Evolutionary conservation across 1,140 invertebrate genomes (phyloP), one percentile per base, ranked within the genome.

Genomic region (Anastrepha obliqua): DNA sequence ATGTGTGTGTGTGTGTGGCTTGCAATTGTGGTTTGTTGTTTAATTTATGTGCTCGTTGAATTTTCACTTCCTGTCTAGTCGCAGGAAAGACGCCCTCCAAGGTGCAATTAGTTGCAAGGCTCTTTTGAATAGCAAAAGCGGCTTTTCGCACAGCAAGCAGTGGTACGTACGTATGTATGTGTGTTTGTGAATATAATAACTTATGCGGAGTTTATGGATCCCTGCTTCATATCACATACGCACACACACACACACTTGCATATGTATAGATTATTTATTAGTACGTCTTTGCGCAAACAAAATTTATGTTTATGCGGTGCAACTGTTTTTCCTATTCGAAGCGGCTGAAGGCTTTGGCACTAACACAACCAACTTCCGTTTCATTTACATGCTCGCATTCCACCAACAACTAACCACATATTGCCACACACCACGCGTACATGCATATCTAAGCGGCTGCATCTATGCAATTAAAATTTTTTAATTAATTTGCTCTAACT

Each of bases 1-100:
- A 51, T 55, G n/a, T n/a, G n/a, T n/a, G n/a, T 44, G 4, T 74
- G 8, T 15, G n/a, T 65, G 64, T 74, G 67, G 29, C 29, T 62
- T 9, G 60, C 60, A 17, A 17, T 78, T 55, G 70, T 78, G 74
- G 74, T 58, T 81, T 29, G 39, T 81, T 81, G 74, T 81, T 81
- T 81, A 81, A 81, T 81, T 81, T 81, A 81, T 81, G 74, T 81
- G 74, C 74, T 81, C 74, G 74, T 81, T 81, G 74, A 81, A 81
- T 81, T 81, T 81, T 81, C 74, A 81, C 74, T 81, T 81, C 74
- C 74, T 81, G 74, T 81, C 74, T 81, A 81, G 74, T 81, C 74
- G 74, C 74, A 81, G 74, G 47, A 81, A 62, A 81, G 74, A 81
- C 74, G 74, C 74, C 74, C 74, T 81, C 74, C 7, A 81, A 81